Evolutionary conservation across 2,113 vertebrate species (phyloP).

Genomic region (Eolophus roseicapilla): DNA sequence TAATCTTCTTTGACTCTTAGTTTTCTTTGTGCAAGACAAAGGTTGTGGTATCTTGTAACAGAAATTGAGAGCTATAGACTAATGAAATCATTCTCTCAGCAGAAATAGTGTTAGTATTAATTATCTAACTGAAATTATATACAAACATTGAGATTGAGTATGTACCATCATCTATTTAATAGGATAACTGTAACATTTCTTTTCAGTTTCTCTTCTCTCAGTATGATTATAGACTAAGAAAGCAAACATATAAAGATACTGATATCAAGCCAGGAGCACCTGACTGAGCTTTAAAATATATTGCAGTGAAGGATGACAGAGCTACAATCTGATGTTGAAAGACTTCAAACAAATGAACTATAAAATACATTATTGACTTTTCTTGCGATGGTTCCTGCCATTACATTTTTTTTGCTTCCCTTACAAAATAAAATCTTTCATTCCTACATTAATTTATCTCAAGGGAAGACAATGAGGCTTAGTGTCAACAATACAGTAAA

Average conservation of each 20-base stretch:
- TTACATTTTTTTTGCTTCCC: background rate
- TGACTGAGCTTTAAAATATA: background rate
- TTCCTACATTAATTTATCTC: background rate
- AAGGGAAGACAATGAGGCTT: background rate
- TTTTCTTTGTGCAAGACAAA: background rate
- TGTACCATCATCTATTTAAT: background rate
- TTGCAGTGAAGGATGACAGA: background rate
- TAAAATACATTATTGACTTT: background rate
- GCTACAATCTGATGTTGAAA: background rate
- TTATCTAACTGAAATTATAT: background rate
- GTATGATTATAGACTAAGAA: background rate
- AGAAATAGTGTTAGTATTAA: background rate
- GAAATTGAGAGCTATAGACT: background rate
- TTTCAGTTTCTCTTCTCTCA: background rate
- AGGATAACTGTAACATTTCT: background rate
- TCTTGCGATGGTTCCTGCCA: background rate
- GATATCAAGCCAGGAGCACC: background rate
- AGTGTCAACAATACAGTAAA: background rate
- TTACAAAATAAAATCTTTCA: background rate
- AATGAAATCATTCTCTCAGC: background rate
- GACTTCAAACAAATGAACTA: background rate
- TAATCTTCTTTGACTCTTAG: background rate
- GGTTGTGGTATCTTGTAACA: background rate
- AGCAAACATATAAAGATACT: background rate
- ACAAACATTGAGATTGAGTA: rapidly evolving